Conservation (phyloP, 2,797 vertebrate species). For the Falco rusticolus region DNA sequence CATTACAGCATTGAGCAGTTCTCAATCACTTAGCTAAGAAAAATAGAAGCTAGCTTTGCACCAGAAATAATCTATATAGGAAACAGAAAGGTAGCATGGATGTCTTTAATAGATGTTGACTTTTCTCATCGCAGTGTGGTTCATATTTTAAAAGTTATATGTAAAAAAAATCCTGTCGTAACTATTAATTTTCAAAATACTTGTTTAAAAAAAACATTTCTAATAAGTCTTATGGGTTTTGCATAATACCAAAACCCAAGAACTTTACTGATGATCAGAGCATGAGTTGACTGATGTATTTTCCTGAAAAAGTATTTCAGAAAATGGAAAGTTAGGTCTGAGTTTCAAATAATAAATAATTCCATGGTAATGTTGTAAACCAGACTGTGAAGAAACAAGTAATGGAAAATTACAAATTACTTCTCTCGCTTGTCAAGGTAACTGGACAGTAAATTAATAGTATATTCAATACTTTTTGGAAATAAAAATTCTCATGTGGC, state of each 20-base stretch:
- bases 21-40: neutral
- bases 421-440: neutral
- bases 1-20: neutral
- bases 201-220: neutral
- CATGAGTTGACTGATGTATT: neutral
- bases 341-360: neutral
- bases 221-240: neutral
- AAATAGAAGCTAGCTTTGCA: neutral
- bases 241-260: neutral
- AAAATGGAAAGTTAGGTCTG: neutral
- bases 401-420: neutral
- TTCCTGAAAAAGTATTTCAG: neutral
- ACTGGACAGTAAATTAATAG: neutral
- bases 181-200: neutral
- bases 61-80: neutral
- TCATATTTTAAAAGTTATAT: neutral
- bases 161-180: neutral
- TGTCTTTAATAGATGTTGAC: neutral
- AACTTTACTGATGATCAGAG: neutral
- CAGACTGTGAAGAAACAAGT: neutral
- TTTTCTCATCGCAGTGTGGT: neutral
- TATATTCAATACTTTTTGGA: neutral
- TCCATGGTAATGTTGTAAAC: neutral
- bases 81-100: neutral
- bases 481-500: neutral